Evolutionary conservation across 2,113 vertebrate genomes (phyloP).

Genomic region (Oryzias melastigma): DNA sequence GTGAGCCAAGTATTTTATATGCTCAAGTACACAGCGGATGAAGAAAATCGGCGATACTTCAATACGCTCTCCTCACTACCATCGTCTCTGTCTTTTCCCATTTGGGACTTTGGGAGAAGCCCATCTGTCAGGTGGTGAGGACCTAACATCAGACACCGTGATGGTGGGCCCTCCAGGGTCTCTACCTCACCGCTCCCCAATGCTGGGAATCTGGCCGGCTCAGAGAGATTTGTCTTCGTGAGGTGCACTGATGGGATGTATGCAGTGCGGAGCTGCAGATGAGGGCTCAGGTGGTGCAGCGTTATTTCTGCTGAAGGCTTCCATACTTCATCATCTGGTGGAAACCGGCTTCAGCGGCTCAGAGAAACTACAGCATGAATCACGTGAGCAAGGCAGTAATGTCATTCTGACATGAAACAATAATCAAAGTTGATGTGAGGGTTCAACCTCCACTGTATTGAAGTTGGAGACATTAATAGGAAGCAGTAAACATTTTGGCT

Average conservation of each 20-base stretch:
- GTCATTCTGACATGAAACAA: slow-evolving; percentile 11
- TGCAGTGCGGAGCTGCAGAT: slow-evolving; percentile 66
- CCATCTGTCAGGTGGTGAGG: slow-evolving; percentile 70
- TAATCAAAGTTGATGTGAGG: background rate
- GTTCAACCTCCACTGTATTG: slow-evolving; percentile 8
- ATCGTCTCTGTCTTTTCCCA: slow-evolving; percentile 41
- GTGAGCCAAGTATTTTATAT: slow-evolving; percentile 24
- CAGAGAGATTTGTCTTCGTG: slow-evolving; percentile 76
- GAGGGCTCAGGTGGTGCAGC: slow-evolving; percentile 74
- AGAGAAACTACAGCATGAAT: background rate
- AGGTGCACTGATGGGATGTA: slow-evolving; percentile 71
- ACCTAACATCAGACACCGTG: slow-evolving; percentile 46
- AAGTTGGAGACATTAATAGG: background rate
- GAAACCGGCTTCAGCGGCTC: slow-evolving; percentile 34
- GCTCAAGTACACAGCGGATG: slow-evolving; percentile 28
- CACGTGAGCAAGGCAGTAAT: slow-evolving; percentile 11
- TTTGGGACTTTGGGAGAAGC: slow-evolving; percentile 52
- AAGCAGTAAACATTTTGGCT: slow-evolving; percentile 8
- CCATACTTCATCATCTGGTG: slow-evolving; percentile 67
- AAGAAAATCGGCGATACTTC: slow-evolving; percentile 38
- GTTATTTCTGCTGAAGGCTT: slow-evolving; percentile 74
- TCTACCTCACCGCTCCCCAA: slow-evolving; percentile 54
- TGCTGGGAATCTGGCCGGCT: slow-evolving; percentile 69
- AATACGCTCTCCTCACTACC: slow-evolving; percentile 19
- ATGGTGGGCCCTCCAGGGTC: slow-evolving; percentile 66